phyloP scores from a whole-genome alignment of 2,888 invertebrate species.

The Rhingia campestris region DNA sequence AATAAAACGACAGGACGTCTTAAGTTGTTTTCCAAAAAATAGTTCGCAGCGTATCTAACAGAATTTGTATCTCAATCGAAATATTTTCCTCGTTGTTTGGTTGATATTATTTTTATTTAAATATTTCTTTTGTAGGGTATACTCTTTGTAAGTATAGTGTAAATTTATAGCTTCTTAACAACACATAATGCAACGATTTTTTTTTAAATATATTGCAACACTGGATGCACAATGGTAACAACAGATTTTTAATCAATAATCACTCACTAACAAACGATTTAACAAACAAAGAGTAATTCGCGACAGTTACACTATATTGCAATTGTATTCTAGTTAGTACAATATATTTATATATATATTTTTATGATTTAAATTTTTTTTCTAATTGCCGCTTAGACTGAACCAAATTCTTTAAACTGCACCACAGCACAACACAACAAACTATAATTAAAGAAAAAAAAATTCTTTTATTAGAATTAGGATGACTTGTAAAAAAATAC shows the following conservation, averaged over 20 bases:
- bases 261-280: slow-evolving; percentile 53
- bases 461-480: slow-evolving; percentile 11
- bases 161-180: slow-evolving; percentile 17
- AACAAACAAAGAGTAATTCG: slow-evolving; percentile 20
- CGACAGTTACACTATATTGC: slow-evolving; percentile 37
- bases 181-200: slow-evolving; percentile 6
- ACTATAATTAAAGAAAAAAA: slow-evolving; percentile 25
- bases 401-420: slow-evolving; percentile 23
- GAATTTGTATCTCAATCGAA: slow-evolving; percentile 38
- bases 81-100: not conserved
- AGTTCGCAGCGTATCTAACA: slow-evolving; percentile 16
- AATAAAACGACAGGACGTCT: slow-evolving; percentile 24
- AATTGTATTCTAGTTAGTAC: slow-evolving; percentile 7
- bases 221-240: slow-evolving; percentile 34
- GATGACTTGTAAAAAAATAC: slow-evolving; percentile 13
- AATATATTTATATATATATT: not conserved
- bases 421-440: slow-evolving; percentile 19
- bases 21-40: slow-evolving; percentile 11
- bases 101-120: not conserved
- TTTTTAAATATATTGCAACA: slow-evolving; percentile 37
- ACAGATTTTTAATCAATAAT: slow-evolving; percentile 64
- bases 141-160: slow-evolving; percentile 10
- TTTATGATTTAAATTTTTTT: slow-evolving; percentile 11
- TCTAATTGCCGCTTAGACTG: slow-evolving; percentile 21
- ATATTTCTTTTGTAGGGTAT: slow-evolving; percentile 6